phyloP scores from a whole-genome alignment of 2,797 vertebrate species.

The Atherinosoma microstoma region DNA sequence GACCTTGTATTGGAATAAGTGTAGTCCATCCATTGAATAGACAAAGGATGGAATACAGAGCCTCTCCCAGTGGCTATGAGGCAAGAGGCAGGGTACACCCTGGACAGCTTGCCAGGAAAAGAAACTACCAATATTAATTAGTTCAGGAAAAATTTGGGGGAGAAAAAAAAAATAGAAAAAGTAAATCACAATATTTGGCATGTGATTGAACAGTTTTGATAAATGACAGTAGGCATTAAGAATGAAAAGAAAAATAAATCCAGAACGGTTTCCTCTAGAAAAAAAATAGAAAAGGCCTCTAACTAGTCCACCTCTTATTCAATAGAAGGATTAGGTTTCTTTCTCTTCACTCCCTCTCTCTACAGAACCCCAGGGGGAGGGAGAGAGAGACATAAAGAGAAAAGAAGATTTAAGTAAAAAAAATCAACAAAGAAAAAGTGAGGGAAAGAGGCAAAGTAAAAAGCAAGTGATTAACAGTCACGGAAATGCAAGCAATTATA shows the following conservation, averaged over 20 bases:
- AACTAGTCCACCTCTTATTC: slow-evolving; percentile 69
- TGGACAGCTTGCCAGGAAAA: background rate
- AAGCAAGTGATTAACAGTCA: slow-evolving; percentile 45
- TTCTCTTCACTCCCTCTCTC: slow-evolving; percentile 60
- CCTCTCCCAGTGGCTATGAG: background rate
- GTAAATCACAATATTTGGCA: background rate
- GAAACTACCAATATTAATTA: background rate
- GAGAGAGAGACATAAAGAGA: slow-evolving; percentile 24
- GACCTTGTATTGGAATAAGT: background rate
- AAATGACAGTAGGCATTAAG: slow-evolving; percentile 31
- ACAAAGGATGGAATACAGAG: background rate
- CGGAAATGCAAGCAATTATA: slow-evolving; percentile 30
- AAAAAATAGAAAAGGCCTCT: slow-evolving; percentile 51
- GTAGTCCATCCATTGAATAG: too few species aligned
- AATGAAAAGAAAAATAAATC: slow-evolving; percentile 45
- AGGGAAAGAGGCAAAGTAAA: slow-evolving; percentile 25
- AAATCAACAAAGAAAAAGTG: slow-evolving; percentile 37
- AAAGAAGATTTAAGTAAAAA: slow-evolving; percentile 33
- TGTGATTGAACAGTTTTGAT: slow-evolving; percentile 13
- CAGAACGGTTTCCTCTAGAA: slow-evolving; percentile 48
- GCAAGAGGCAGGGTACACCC: too few species aligned
- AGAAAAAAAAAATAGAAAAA: too few species aligned
- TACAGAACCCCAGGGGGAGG: slow-evolving; percentile 53
- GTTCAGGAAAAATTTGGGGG: background rate
- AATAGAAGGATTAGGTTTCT: slow-evolving; percentile 80